Conservation (phyloP, 2,888 invertebrate species). For the Cheilosia variabilis region DNA sequence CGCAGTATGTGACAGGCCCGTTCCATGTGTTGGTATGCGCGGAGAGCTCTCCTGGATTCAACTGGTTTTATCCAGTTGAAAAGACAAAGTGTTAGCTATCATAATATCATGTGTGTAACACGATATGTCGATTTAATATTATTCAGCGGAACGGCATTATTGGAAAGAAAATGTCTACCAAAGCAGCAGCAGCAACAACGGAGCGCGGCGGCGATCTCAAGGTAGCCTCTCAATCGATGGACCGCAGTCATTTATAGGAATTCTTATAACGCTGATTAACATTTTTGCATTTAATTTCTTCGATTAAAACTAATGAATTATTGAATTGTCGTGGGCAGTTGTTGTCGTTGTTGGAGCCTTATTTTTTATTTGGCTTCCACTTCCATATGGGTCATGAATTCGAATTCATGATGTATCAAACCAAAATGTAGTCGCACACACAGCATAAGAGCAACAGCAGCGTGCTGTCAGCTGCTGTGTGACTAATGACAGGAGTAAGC, state of each 20-base stretch:
- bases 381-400: constrained; percentile 59
- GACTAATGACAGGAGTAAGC: constrained; percentile 64
- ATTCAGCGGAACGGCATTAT: constrained; percentile 69
- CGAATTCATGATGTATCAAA: neutral
- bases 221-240: constrained; percentile 35
- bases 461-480: constrained; percentile 36
- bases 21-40: constrained; percentile 40
- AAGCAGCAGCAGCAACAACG: constrained; percentile 8
- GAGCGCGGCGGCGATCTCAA: constrained; percentile 33
- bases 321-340: constrained; percentile 41
- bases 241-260: constrained; percentile 52
- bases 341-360: neutral
- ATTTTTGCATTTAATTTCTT: constrained; percentile 66
- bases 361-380: neutral
- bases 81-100: constrained; percentile 66
- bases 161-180: constrained; percentile 68
- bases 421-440: neutral
- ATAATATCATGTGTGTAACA: constrained; percentile 60
- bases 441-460: constrained; percentile 17
- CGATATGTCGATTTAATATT: constrained; percentile 61
- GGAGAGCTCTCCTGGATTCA: constrained; percentile 60
- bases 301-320: constrained; percentile 66
- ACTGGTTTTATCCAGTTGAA: constrained; percentile 73
- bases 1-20: constrained; percentile 23
- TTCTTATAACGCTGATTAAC: constrained; percentile 54